Evolutionary conservation across 2,888 invertebrate genomes (phyloP), one percentile per base, ranked within the genome.

Genomic region (Anticlea derivata): DNA sequence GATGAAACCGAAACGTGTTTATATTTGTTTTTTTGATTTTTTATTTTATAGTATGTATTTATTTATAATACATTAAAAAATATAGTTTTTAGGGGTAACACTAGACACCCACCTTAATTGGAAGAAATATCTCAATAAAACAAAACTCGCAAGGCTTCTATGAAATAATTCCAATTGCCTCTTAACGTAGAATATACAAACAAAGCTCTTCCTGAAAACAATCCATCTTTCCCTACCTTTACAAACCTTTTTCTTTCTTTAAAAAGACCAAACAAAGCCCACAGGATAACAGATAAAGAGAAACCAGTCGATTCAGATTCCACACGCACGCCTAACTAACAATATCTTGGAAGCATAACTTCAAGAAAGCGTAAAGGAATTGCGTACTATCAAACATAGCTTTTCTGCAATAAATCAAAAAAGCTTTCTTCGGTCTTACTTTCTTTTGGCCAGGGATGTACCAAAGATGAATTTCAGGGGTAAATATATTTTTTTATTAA

Each of bases 321-420:
- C 31, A 12, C 49, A 35, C 61, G 49, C 56, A 52, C 40, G 53
- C 46, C 44, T 41, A 37, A 44, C 55, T 53, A 55, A 58, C 56
- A 58, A 58, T 55, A 55, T 53, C 56, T 51, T 40, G 11, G 55
- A 37, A 34, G 50, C 41, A 47, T 49, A 53, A 52, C 55, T 58
- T 60, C 50, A 56, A 56, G 55, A 59, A 58, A 59, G 52, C 56
- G 58, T 50, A 52, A 61, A 60, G 50, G 55, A 58, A 63, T 63
- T 49, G 53, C 58, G 56, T 53, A 40, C 60, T 51, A 64, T 64
- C 62, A 64, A 62, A 61, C 61, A 58, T 55, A 56, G 59, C 60
- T 64, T 64, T 60, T 52, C 46, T 37, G 55, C 51, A 56, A 64
- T 64, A 64, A 64, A 64, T 64, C 64, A 64, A 59, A 62, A 33